A percentile compares a stretch with the other conserved stretches of the same genome.
phyloP scores from a whole-genome alignment of 2,113 vertebrate genomes.

The Ploceus nigricollis region DNA sequence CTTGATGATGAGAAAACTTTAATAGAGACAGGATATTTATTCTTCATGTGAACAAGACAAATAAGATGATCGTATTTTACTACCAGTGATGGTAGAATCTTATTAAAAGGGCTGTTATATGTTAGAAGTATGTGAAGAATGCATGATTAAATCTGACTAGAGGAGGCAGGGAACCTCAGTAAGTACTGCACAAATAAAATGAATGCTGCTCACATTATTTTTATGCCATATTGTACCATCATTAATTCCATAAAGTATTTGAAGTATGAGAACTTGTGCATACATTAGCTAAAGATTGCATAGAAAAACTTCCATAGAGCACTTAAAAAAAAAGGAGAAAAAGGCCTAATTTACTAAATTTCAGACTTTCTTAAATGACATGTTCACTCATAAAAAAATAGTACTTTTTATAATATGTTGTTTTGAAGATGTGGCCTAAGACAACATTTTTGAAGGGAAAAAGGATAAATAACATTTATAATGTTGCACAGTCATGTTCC shows the following conservation, averaged over 20 bases:
- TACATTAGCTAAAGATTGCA: neutral
- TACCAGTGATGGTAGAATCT: neutral
- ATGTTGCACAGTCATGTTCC: neutral
- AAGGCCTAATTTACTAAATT: neutral
- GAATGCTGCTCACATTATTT: neutral
- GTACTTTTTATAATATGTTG: neutral
- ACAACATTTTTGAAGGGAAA: neutral
- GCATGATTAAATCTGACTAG: neutral
- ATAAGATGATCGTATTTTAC: neutral
- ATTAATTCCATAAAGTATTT: neutral
- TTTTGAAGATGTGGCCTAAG: neutral
- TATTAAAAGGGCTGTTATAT: neutral
- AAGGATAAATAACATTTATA: neutral
- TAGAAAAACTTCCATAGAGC: neutral
- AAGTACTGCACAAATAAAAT: neutral
- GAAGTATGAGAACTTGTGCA: neutral
- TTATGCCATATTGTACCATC: neutral
- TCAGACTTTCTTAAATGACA: neutral
- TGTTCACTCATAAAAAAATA: fast-evolving
- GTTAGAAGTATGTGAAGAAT: neutral
- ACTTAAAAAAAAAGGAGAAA: neutral
- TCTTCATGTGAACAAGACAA: neutral
- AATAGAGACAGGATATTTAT: neutral
- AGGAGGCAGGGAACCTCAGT: neutral
- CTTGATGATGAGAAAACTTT: neutral